phyloP scores from a whole-genome alignment of 1,140 invertebrate species.

The Leptestheria dahalacensis region DNA sequence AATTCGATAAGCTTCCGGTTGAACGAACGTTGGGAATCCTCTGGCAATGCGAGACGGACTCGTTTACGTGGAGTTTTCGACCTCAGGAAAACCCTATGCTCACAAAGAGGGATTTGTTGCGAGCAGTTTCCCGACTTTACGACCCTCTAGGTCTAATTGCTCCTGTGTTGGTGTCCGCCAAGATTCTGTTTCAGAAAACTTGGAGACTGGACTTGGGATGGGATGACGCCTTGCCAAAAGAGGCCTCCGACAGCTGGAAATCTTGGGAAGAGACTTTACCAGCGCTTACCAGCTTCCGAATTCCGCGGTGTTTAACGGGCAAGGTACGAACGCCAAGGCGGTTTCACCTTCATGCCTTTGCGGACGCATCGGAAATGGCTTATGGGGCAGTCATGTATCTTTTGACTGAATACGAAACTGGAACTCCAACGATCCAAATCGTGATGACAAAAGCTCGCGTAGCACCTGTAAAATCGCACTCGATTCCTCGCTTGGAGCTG shows the following conservation, averaged over 20 bases:
- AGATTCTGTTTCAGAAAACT: slow-evolving; percentile 17
- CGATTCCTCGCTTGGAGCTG: slow-evolving; percentile 29
- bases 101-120: slow-evolving; percentile 18
- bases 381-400: slow-evolving; percentile 1
- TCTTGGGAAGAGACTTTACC: not conserved
- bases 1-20: not conserved
- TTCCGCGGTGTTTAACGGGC: not conserved
- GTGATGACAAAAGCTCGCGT: slow-evolving; percentile 23
- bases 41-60: slow-evolving; percentile 12
- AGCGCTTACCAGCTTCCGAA: not conserved
- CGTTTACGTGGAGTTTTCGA: not conserved
- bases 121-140: slow-evolving; percentile 14
- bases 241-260: slow-evolving; percentile 10
- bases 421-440: not conserved
- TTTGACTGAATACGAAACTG: not conserved
- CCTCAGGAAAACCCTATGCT: not conserved
- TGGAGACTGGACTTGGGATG: slow-evolving; percentile 16
- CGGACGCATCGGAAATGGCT: not conserved
- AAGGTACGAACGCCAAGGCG: not conserved
- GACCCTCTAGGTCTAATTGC: slow-evolving; percentile 19
- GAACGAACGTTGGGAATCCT: not conserved
- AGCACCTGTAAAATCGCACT: slow-evolving; percentile 24
- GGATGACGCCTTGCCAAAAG: slow-evolving; percentile 16
- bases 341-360: not conserved
- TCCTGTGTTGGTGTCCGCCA: slow-evolving; percentile 14